phyloP scores from a whole-genome alignment of 2,113 vertebrate genomes.

The Macrotis lagotis region DNA sequence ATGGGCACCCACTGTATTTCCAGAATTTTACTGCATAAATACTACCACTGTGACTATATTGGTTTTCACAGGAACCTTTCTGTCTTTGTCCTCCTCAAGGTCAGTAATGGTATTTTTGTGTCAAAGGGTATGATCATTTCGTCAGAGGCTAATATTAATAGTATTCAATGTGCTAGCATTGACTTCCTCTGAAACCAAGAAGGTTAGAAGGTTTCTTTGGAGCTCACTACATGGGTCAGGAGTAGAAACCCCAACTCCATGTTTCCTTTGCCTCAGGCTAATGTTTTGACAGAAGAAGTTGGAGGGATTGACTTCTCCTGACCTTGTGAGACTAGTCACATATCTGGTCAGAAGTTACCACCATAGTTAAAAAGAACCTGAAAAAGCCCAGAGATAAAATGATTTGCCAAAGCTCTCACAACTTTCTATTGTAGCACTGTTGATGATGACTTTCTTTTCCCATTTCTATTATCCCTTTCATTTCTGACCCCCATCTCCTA shows the following conservation, averaged over 20 bases:
- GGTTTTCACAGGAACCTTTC: not conserved
- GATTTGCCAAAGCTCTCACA: not conserved
- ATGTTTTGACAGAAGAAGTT: not conserved
- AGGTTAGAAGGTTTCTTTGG: not conserved
- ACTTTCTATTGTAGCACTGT: not conserved
- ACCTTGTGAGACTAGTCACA: not conserved
- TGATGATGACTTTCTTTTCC: not conserved
- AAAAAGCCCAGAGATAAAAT: not conserved
- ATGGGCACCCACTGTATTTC: not conserved
- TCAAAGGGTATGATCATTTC: not conserved
- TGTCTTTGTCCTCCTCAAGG: not conserved
- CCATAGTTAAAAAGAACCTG: not conserved
- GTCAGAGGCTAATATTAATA: not conserved
- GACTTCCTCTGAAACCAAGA: not conserved
- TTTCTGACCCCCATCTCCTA: not conserved
- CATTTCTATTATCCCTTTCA: not conserved
- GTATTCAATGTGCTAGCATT: not conserved
- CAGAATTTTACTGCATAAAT: not conserved
- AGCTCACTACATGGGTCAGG: not conserved
- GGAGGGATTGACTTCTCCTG: not conserved
- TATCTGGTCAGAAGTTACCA: not conserved
- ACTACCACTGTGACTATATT: not conserved
- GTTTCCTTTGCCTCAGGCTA: not conserved
- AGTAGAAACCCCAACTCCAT: not conserved
- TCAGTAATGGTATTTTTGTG: not conserved